phyloP scores from a whole-genome alignment of 1,140 invertebrate species.

The Rhagoletis pomonella region DNA sequence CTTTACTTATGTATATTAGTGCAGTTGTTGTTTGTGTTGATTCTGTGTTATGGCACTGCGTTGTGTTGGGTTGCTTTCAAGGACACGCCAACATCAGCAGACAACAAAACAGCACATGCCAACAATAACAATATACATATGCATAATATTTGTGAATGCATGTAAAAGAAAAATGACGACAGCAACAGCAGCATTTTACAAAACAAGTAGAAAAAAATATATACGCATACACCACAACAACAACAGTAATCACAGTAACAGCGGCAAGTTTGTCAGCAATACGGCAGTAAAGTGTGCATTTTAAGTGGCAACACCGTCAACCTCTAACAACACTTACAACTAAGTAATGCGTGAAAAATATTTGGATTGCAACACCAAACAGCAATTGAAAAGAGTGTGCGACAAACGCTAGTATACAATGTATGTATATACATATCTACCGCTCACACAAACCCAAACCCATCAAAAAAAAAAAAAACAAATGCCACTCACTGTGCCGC shows the following conservation, averaged over 20 bases:
- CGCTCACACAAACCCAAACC: not conserved
- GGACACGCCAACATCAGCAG: conserved; percentile 32
- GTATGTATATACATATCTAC: too few relatives aligned
- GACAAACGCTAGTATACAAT: not conserved
- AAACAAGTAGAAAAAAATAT: not conserved
- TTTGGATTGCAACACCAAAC: conserved; percentile 36
- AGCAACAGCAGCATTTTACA: not conserved
- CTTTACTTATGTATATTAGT: not conserved
- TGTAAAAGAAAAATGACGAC: not conserved
- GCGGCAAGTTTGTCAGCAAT: not conserved
- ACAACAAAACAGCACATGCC: conserved; percentile 9
- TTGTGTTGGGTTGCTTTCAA: conserved; percentile 30
- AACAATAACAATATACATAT: conserved; percentile 5
- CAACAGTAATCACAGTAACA: not conserved
- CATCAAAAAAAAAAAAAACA: not conserved
- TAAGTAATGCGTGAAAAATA: conserved; percentile 46
- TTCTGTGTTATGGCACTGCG: conserved; percentile 22
- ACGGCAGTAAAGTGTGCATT: conserved; percentile 47
- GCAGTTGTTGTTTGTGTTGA: not conserved
- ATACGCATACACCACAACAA: not conserved
- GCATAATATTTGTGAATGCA: not conserved
- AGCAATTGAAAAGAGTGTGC: conserved; percentile 16
- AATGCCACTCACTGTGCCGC: not conserved
- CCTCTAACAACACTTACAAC: conserved; percentile 36
- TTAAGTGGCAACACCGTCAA: conserved; percentile 46